Percentiles rank a stretch among this genome's conserved stretches.
These are phyloP conservation scores for Eulithis prunata DNA, from an alignment of 2,888 invertebrate genomes.

Conservation along the genomic window DNA sequence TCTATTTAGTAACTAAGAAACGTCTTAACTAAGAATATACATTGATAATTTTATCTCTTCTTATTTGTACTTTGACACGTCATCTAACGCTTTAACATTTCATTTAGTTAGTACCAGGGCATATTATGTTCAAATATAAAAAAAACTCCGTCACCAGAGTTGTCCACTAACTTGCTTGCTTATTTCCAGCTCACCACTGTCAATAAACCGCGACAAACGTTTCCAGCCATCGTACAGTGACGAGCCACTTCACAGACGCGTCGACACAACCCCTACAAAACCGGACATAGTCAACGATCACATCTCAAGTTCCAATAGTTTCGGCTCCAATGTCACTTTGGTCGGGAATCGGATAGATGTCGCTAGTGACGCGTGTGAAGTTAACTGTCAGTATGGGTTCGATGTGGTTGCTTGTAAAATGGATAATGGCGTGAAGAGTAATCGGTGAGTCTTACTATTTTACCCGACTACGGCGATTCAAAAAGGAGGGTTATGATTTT, in stretches of 20 bases:
- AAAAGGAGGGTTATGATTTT: no score
- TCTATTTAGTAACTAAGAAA: no score
- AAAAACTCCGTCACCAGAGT: no score
- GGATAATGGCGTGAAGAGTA: slow-evolving; percentile 79
- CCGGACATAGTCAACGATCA: slow-evolving; percentile 62
- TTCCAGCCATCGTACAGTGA: slow-evolving; percentile 71
- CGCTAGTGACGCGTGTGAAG: slow-evolving; percentile 64
- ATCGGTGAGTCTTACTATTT: slow-evolving; percentile 59
- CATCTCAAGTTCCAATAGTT: slow-evolving; percentile 85
- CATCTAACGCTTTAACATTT: no score
- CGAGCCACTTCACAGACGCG: slow-evolving; percentile 64
- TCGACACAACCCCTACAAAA: slow-evolving; percentile 54
- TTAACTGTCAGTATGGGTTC: slow-evolving; percentile 68
- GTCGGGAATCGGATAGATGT: slow-evolving; percentile 95
- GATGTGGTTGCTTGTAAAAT: slow-evolving; percentile 87
- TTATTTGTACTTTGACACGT: no score
- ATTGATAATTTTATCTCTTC: no score
- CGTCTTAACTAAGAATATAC: no score
- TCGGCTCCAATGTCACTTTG: slow-evolving; percentile 92
- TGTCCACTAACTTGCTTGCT: no score
- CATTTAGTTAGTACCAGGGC: no score
- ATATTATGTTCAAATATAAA: no score
- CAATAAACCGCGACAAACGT: slow-evolving; percentile 62
- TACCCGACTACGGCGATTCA: no score
- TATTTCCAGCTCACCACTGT: slow-evolving; percentile 58